Evolutionary conservation across 2,113 vertebrate species (phyloP).

Genomic region (Oncorhynchus masou): DNA sequence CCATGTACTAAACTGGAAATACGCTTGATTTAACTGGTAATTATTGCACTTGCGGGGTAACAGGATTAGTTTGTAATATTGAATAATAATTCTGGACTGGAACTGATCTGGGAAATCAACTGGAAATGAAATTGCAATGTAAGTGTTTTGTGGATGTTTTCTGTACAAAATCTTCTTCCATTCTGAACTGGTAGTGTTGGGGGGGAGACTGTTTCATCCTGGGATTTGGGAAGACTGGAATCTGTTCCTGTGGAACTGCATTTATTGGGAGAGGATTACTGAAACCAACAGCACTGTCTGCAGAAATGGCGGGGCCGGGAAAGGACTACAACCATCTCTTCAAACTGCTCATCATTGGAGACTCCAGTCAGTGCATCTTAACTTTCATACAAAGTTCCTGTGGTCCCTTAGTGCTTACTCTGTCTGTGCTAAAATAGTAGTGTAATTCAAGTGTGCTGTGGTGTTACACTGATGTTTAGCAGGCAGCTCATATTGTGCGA

Average conservation of each 20-base stretch:
- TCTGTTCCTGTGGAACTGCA: slow-evolving; percentile 30
- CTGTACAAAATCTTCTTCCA: slow-evolving; percentile 8
- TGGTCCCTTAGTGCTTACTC: too few relatives aligned
- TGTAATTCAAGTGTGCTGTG: background rate
- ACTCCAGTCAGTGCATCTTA: slow-evolving; percentile 77
- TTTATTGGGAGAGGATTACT: slow-evolving; percentile 13
- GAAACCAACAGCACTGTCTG: background rate
- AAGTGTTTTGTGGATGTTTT: background rate
- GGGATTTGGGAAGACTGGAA: slow-evolving; percentile 2
- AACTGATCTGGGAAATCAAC: slow-evolving; percentile 5
- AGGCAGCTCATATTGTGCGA: too few relatives aligned
- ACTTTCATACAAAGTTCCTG: background rate
- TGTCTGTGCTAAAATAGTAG: background rate
- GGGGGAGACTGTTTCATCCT: background rate
- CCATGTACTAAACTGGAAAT: background rate
- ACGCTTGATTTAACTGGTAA: background rate
- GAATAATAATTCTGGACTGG: slow-evolving; percentile 6
- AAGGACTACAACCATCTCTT: slow-evolving; percentile 85
- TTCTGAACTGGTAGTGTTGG: slow-evolving; percentile 20
- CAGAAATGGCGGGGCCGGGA: slow-evolving; percentile 76
- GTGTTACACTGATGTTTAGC: too few relatives aligned
- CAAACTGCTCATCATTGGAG: slow-evolving; percentile 84
- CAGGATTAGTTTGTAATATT: slow-evolving; percentile 8
- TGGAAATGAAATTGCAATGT: slow-evolving; percentile 30
- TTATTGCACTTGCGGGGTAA: slow-evolving; percentile 16